Evolutionary conservation across 2,113 vertebrate species (phyloP), one percentile per base, ranked within the genome.

Genomic region (Callaeas wilsoni): DNA sequence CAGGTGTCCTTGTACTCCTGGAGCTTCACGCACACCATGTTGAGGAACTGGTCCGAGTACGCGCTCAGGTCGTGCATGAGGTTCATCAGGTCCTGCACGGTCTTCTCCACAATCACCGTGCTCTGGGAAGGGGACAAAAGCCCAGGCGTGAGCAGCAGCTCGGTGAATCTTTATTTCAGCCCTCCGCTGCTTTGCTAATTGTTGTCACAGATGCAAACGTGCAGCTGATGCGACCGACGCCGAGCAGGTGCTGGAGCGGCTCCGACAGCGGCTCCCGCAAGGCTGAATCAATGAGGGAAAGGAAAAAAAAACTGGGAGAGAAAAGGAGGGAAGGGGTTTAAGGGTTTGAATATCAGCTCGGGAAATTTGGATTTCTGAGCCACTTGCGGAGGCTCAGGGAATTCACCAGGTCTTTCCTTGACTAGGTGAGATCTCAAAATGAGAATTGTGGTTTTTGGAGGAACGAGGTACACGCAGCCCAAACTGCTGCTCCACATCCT

Each of bases 1-100:
- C 99, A 99, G 93, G 99, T 99, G 81, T 99, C 99, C 97, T 99
- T 99, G 98, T 99, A 99, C 69, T 99, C 99, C 93, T 99, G 99
- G 10, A 99, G 99, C 70, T 99, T 99, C 97, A 99, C 99, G 3
- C 99, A 99, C 60, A 99, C 99, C 99, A 99, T 99, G 98, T 99
- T 98, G 55, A 99, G 99, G 97, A 99, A 99, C 98, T 99, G 99
- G 94, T 99, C 99, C 0, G 99, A 99, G 93, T 99, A 99, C 0
- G 99, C 98, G 10, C 99, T 99, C 96, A 99, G 84, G 97, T 99
- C 99, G 1, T 98, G 98, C 99, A 99, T 99, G 67, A 99, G 98
- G 95, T 98, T 99, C 99, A 99, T 98, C 69, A 99, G 98, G 97
- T 99, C 99, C 95, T 99, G 99, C 52, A 99, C 98, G 0, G 99